Percentiles rank a stretch among this genome's conserved stretches.
phyloP scores from a whole-genome alignment of 2,888 invertebrate species.

The Desoria tigrina region DNA sequence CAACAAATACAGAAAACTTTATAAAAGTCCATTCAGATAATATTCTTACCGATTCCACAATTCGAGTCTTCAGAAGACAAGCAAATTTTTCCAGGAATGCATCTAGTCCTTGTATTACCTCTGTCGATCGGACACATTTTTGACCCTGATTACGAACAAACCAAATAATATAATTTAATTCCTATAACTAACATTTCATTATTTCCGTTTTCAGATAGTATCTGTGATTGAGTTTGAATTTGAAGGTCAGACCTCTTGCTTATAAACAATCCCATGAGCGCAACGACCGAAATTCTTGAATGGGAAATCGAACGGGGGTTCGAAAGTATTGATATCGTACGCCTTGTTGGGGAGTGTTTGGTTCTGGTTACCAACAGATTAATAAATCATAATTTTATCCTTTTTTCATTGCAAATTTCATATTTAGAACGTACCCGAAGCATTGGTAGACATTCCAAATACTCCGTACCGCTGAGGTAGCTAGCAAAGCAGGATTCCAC shows the following conservation, averaged over 20 bases:
- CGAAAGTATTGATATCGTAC: slow-evolving; percentile 32
- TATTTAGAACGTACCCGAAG: slow-evolving; percentile 14
- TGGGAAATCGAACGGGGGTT: slow-evolving; percentile 38
- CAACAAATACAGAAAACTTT: no score
- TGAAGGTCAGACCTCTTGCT: slow-evolving; percentile 22
- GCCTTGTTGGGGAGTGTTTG: slow-evolving; percentile 32
- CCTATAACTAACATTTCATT: background rate
- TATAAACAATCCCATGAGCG: slow-evolving; percentile 33
- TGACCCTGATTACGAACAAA: slow-evolving; percentile 22
- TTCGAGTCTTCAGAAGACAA: slow-evolving; percentile 36
- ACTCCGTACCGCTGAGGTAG: slow-evolving; percentile 31
- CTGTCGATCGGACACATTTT: slow-evolving; percentile 31
- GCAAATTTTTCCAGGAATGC: slow-evolving; percentile 35
- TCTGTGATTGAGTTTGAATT: background rate
- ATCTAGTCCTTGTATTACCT: slow-evolving; percentile 34
- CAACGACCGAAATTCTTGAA: slow-evolving; percentile 35
- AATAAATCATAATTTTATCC: background rate
- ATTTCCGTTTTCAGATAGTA: background rate
- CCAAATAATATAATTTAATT: no score
- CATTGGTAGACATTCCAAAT: slow-evolving; percentile 34
- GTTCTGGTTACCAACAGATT: slow-evolving; percentile 12
- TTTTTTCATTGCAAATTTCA: background rate
- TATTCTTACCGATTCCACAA: slow-evolving; percentile 32
- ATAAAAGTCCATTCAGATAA: no score
- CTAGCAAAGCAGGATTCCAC: slow-evolving; percentile 29